Evolutionary conservation across 2,888 invertebrate genomes (phyloP).

Genomic region (Polymixis flavicincta): DNA sequence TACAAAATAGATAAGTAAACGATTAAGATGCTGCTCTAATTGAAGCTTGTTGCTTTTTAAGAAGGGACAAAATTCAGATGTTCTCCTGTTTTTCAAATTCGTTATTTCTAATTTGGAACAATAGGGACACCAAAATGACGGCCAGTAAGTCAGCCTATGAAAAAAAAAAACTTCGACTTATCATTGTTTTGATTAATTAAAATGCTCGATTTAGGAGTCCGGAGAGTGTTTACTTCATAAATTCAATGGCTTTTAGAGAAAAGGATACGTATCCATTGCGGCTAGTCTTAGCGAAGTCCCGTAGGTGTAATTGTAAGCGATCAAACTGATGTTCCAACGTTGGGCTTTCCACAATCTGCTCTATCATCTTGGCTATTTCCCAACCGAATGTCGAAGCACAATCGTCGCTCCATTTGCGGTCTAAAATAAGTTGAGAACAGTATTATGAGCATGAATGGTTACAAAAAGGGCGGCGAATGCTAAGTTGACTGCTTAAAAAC

Average conservation of each 20-base stretch:
- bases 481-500: background rate
- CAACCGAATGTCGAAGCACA: constrained; percentile 74
- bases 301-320: constrained; percentile 73
- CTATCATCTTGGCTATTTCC: constrained; percentile 76
- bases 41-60: too few relatives aligned
- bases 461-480: too few relatives aligned
- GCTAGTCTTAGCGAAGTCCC: constrained; percentile 73
- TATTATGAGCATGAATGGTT: background rate
- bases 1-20: too few relatives aligned
- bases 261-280: constrained; percentile 85
- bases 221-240: background rate
- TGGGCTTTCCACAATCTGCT: constrained; percentile 75
- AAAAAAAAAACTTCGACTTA: background rate
- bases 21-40: too few relatives aligned
- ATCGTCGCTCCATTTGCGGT: constrained; percentile 71
- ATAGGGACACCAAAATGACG: background rate
- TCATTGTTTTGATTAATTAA: background rate
- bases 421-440: constrained; percentile 61
- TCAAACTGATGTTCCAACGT: constrained; percentile 71
- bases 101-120: background rate
- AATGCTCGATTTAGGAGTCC: background rate
- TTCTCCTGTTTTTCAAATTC: background rate
- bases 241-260: constrained; percentile 41
- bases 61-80: background rate
- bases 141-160: background rate